A percentile compares a stretch with the other conserved stretches of the same genome.
Evolutionary conservation across 2,113 vertebrate genomes (phyloP).

Genomic region (Pluvialis apricaria): DNA sequence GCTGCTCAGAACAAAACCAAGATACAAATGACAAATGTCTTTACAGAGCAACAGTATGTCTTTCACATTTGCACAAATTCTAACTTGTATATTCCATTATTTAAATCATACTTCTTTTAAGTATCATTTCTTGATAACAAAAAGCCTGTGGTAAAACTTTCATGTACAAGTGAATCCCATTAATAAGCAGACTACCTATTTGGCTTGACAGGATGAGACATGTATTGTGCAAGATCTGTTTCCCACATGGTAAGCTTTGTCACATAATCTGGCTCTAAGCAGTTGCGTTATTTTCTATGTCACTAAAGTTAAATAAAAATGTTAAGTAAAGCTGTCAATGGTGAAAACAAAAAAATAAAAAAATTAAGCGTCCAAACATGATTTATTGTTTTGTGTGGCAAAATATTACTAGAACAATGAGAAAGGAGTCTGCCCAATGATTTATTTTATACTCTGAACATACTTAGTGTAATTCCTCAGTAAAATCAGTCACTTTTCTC

Average conservation of each 20-base stretch:
- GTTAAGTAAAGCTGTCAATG: neutral
- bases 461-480: neutral
- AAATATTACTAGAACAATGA: neutral
- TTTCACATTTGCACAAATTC: neutral
- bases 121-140: neutral
- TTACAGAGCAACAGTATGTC: neutral
- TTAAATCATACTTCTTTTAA: neutral
- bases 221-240: neutral
- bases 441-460: neutral
- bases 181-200: neutral
- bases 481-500: neutral
- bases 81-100: neutral
- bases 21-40: slow-evolving; percentile 13
- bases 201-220: neutral
- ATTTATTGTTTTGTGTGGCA: neutral
- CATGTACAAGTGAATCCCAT: slow-evolving; percentile 20
- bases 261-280: neutral
- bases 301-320: slow-evolving; percentile 11
- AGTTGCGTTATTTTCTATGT: neutral
- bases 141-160: neutral
- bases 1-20: neutral
- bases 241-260: slow-evolving; percentile 3
- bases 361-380: neutral
- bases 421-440: neutral
- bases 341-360: neutral